phyloP scores from a whole-genome alignment of 2,888 invertebrate genomes.

The Lithophane socia region DNA sequence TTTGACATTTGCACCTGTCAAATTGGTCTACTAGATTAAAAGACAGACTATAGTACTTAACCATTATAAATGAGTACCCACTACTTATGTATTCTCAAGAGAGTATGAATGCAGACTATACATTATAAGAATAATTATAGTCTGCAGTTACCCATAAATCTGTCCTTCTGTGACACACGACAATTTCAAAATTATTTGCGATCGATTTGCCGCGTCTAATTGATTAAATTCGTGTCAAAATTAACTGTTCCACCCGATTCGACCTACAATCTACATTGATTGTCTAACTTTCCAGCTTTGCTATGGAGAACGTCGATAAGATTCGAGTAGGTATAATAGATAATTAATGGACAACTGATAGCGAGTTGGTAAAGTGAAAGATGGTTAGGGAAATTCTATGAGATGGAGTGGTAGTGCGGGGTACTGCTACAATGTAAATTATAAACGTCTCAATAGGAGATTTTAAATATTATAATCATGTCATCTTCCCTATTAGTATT shows the following conservation, averaged over 20 bases:
- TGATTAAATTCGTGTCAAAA: background rate
- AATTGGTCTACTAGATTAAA: too few species aligned
- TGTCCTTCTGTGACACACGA: conserved; percentile 6
- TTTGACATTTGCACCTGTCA: too few species aligned
- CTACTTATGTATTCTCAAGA: too few species aligned
- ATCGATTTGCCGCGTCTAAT: background rate
- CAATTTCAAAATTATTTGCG: conserved; percentile 24
- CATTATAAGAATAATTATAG: conserved; percentile 5
- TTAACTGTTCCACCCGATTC: conserved; percentile 7
- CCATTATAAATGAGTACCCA: background rate
- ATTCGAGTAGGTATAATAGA: background rate
- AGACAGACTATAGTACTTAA: too few species aligned
- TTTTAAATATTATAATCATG: too few species aligned
- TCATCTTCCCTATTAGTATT: too few species aligned
- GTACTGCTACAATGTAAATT: background rate
- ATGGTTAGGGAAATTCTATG: background rate
- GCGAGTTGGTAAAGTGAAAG: too few species aligned
- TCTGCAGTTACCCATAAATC: conserved; percentile 30
- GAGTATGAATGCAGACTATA: too few species aligned
- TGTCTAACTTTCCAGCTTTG: conserved; percentile 1
- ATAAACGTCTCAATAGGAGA: background rate
- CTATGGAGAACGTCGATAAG: background rate
- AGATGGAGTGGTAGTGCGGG: background rate
- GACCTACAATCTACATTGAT: background rate
- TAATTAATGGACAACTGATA: background rate